These are phyloP conservation scores for Tachyglossus aculeatus DNA, from an alignment of 2,797 vertebrate genomes.

Conservation along the genomic window DNA sequence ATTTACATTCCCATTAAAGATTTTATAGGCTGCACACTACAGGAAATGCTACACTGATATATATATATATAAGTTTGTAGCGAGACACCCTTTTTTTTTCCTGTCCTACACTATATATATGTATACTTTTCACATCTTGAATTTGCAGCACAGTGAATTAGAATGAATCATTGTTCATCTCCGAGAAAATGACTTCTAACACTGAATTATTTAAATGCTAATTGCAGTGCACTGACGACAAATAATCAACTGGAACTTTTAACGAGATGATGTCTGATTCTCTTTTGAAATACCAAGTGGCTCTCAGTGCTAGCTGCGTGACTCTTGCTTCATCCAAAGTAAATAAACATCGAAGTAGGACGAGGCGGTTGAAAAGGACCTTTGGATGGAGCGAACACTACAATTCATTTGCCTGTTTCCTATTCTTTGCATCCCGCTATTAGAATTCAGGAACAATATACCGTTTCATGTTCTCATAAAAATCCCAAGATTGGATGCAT, in stretches of 20 bases:
- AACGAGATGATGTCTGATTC: slow-evolving; percentile 29
- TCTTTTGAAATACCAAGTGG: slow-evolving; percentile 45
- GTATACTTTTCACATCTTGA: slow-evolving; percentile 29
- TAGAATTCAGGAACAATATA: slow-evolving; percentile 10
- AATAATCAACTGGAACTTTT: slow-evolving; percentile 51
- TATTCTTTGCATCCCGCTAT: neutral
- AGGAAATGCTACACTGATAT: slow-evolving; percentile 4
- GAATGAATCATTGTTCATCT: slow-evolving; percentile 51
- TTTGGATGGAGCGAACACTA: slow-evolving; percentile 11
- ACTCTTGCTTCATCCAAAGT: slow-evolving; percentile 29
- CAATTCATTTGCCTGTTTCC: slow-evolving; percentile 41
- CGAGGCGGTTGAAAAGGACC: slow-evolving; percentile 1
- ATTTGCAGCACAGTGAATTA: slow-evolving; percentile 35
- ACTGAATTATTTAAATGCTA: slow-evolving; percentile 39
- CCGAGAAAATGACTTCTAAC: slow-evolving; percentile 43
- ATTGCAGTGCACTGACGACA: slow-evolving; percentile 33
- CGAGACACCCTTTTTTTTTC: slow-evolving; percentile 9
- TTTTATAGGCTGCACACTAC: neutral
- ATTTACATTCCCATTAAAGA: slow-evolving; percentile 39
- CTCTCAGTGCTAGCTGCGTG: slow-evolving; percentile 11
- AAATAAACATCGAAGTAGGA: slow-evolving; percentile 32
- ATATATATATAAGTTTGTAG: slow-evolving; percentile 28
- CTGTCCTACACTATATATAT: slow-evolving; percentile 1
- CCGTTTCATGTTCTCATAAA: slow-evolving; percentile 29
- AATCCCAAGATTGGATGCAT: slow-evolving; percentile 9